Evolutionary conservation across 2,797 vertebrate species (phyloP).

Genomic region (Sebastes vulpes): DNA sequence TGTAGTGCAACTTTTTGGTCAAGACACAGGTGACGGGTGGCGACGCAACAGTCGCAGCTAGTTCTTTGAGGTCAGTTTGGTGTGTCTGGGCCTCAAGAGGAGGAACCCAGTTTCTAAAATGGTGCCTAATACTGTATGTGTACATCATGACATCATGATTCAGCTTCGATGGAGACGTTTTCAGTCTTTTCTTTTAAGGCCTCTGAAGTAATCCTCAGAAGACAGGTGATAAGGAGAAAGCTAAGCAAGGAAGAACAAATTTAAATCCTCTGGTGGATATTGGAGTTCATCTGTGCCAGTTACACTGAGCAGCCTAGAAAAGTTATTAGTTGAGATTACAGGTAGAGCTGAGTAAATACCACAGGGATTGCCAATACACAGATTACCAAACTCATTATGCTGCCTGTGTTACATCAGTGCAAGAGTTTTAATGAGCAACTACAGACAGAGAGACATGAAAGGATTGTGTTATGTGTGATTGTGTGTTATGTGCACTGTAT

Average conservation of each 20-base stretch:
- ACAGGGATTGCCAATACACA: slow-evolving; percentile 19
- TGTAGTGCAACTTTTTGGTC: too few species aligned
- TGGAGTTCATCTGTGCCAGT: slow-evolving; percentile 32
- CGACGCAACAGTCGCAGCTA: background rate
- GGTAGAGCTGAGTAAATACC: slow-evolving; percentile 31
- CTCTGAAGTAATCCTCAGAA: background rate
- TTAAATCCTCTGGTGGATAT: slow-evolving; percentile 8
- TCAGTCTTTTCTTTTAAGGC: background rate
- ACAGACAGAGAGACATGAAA: background rate
- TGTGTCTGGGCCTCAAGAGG: background rate
- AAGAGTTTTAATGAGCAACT: background rate
- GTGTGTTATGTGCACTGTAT: background rate
- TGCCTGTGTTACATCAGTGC: background rate
- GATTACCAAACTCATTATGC: slow-evolving; percentile 7
- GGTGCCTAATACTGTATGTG: background rate
- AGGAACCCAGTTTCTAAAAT: background rate
- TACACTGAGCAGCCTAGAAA: slow-evolving; percentile 37
- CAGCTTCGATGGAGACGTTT: background rate
- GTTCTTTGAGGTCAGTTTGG: too few species aligned
- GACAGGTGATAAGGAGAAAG: background rate
- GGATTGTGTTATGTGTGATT: background rate
- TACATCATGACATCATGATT: background rate
- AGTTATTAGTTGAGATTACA: slow-evolving; percentile 40
- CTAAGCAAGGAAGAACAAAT: background rate
- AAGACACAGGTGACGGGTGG: too few species aligned